Evolutionary conservation across 2,888 invertebrate genomes (phyloP), one percentile per base, ranked within the genome.

Genomic region (Chesias legatella): DNA sequence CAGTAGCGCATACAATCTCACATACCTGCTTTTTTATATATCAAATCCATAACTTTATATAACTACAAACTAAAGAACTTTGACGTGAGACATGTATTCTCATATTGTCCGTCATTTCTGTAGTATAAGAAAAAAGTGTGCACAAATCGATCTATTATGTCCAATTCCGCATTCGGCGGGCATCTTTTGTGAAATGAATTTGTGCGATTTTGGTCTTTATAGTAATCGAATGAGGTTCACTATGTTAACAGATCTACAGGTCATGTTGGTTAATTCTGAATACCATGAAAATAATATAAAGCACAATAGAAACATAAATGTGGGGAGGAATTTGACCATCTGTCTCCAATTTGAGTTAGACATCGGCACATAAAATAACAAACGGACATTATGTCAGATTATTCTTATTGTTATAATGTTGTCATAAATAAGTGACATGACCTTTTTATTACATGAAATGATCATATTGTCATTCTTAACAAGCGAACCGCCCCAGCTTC

Each of bases 251-350:
- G 7, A 30, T 43, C 26, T 1, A 6, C 10, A 10, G 28, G 30
- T 36, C 33, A 42, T 51, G 36, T 53, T 53, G 51, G 51, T 51
- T 53, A 48, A 48, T 53, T 46, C 35, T 57, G 49, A 58, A 56
- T 54, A 54, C 56, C 52, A 51, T 43, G 54, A 57, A 64, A 67
- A 65, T 65, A 64, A 53, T 51, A 57, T 63, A 58, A 58, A 53
- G 57, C 58, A 73, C 68, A 73, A 76, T 62, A 61, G 60, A 62
- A 67, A 62, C 63, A 66, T 62, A 57, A 58, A 56, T 58, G 59
- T 69, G 65, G 74, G 70, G 52, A 46, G 44, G 69, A 54, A 60
- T 63, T 61, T 58, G 59, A 58, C 77, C 81, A 82, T 81, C 81
- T 82, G 81, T 73, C 75, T 45, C 30, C 49, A 54, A 63, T 60